These are phyloP conservation scores for Phrixothrix hirtus DNA, from an alignment of 2,888 invertebrate species.

Conservation along the genomic window DNA sequence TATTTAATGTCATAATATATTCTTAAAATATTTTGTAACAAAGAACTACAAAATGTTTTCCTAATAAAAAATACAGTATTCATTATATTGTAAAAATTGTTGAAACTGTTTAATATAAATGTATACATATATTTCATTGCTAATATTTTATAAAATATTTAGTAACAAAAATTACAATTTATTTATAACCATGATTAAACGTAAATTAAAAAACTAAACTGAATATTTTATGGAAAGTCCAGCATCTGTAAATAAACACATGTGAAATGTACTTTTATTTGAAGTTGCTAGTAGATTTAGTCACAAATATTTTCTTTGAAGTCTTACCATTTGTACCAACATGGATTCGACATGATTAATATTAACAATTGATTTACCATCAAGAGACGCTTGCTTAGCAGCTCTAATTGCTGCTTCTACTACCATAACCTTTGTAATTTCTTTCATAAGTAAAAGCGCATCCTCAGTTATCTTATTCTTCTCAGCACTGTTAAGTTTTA, in stretches of 20 bases:
- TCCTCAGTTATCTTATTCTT: constrained; percentile 63
- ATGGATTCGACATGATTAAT: constrained; percentile 62
- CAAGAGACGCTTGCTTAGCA: constrained; percentile 58
- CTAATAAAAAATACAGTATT: too few relatives aligned
- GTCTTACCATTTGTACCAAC: constrained; percentile 61
- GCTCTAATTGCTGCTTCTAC: constrained; percentile 62
- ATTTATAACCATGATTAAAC: too few relatives aligned
- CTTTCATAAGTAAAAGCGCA: constrained; percentile 59
- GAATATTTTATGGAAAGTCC: constrained; percentile 58
- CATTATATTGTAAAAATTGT: too few relatives aligned
- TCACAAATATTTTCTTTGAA: neutral
- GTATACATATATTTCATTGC: too few relatives aligned
- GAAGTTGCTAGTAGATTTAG: constrained; percentile 3
- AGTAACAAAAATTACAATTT: too few relatives aligned
- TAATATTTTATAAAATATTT: too few relatives aligned
- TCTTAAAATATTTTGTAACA: too few relatives aligned
- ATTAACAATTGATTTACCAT: constrained; percentile 57
- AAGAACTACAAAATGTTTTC: too few relatives aligned
- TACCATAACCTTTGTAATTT: constrained; percentile 60
- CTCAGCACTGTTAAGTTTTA: constrained; percentile 59
- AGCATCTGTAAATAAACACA: constrained; percentile 57
- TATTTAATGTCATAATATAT: neutral
- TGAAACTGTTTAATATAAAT: too few relatives aligned
- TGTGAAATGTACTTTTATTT: too few relatives aligned
- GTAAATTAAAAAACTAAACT: too few relatives aligned